Evolutionary conservation across 1,140 invertebrate genomes (phyloP), one percentile per base, ranked within the genome.

Genomic region (Ceratoteleas bidentatus): DNA sequence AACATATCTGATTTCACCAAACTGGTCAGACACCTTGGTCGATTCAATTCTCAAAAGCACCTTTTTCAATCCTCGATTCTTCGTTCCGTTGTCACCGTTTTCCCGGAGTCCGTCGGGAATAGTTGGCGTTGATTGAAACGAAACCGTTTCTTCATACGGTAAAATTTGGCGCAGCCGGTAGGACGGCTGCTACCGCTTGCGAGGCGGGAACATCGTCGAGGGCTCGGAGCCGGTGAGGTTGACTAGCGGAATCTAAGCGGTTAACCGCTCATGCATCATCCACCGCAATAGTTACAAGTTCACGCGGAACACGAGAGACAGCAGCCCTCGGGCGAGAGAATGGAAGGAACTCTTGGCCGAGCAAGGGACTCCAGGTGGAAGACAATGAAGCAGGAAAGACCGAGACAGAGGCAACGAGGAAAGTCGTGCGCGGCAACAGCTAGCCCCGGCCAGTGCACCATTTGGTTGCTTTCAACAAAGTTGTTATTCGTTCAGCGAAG

Each of bases 241-340:
- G 57, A 57, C 66, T 73, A 79, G 57, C 70, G 83, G 80, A 83
- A 83, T 74, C 76, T 68, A 74, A 83, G 84, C 75, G 86, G 86
- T 86, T 85, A 87, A 87, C 86, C 86, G 83, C 83, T 84, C 85
- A 85, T 86, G 85, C 85, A 86, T 87, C 86, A 87, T 87, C 86
- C 83, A 86, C 85, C 86, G 83, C 86, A 87, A 86, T 84, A 85
- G 86, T 84, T 86, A 79, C 85, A 84, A 86, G 77, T 86, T 86
- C 82, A 75, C 77, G 80, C 76, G 70, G 76, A 75, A 81, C 75
- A 82, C 72, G 68, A 83, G 69, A 79, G 70, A 76, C 65, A 83
- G 70, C 70, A 65, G 56, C 60, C 58, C 58, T 65, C 47, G 52
- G 74, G 68, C 62, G 56, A 56, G 76, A 79, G 68, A 72, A 76